Percentiles rank a stretch among this genome's conserved stretches.
Conservation (phyloP, 37 sponge, comb jelly and placozoan species). For the Halisarca cf. caerulea region DNA sequence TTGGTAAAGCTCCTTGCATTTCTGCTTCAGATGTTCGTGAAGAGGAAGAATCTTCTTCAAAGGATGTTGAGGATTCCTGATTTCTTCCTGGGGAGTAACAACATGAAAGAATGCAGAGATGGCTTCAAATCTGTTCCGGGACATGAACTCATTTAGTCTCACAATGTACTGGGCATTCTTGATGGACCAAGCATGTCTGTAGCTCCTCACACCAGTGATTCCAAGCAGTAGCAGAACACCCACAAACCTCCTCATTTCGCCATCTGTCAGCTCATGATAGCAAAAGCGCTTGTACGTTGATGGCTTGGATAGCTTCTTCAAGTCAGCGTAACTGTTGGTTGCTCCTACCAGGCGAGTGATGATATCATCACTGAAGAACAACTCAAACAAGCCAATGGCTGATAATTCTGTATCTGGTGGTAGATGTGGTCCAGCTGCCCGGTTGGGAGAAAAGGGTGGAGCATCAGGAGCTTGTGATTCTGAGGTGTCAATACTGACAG, state of each 20-base stretch:
- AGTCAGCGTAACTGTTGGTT: background rate
- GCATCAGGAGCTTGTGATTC: background rate
- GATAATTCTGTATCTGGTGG: background rate
- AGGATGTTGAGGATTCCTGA: background rate
- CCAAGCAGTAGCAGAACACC: constrained; percentile 1
- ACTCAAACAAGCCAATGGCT: background rate
- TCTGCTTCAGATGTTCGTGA: background rate
- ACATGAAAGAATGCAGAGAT: constrained; percentile 22
- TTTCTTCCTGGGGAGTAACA: constrained; percentile 18
- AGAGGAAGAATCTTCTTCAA: constrained; percentile 26
- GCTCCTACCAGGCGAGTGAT: background rate
- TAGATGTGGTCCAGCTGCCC: background rate
- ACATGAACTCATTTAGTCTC: too few species aligned
- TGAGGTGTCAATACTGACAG: background rate
- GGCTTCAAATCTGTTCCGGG: too few species aligned
- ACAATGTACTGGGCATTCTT: background rate
- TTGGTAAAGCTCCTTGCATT: constrained; percentile 6
- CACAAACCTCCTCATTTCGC: background rate
- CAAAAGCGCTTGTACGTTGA: too few species aligned
- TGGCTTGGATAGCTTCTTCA: background rate
- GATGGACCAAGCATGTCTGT: background rate
- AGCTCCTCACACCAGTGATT: too few species aligned
- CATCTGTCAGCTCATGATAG: constrained; percentile 10
- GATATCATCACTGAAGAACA: background rate
- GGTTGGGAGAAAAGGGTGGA: background rate